phyloP scores from a whole-genome alignment of 2,113 vertebrate species.

The Podarcis raffonei region DNA sequence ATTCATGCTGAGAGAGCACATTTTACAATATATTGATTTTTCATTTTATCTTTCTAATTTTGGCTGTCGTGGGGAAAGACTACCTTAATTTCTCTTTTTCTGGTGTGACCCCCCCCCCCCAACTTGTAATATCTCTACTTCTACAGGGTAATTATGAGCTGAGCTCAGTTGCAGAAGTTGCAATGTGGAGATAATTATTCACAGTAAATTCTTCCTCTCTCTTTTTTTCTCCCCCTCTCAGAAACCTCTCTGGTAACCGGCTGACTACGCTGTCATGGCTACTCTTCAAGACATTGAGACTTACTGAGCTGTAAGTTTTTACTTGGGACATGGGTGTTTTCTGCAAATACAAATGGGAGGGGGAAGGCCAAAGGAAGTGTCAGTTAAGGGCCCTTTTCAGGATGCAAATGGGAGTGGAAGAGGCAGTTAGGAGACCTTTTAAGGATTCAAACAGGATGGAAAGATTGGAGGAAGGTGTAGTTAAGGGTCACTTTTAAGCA shows the following conservation, averaged over 20 bases:
- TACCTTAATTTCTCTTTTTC: neutral
- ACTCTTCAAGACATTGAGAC: slow-evolving; percentile 95
- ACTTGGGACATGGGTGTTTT: slow-evolving; percentile 7
- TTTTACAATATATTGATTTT: neutral
- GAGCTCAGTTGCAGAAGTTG: neutral
- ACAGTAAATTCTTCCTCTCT: slow-evolving; percentile 24
- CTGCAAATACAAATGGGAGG: slow-evolving; percentile 15
- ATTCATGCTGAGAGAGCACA: neutral
- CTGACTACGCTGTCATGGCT: slow-evolving; percentile 95
- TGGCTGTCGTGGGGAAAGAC: neutral
- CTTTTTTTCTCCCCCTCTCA: slow-evolving; percentile 67
- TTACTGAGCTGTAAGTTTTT: slow-evolving; percentile 94
- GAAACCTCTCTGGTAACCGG: slow-evolving; percentile 97
- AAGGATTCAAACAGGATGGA: slow-evolving; percentile 12
- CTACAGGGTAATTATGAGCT: slow-evolving; percentile 8
- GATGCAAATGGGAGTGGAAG: neutral
- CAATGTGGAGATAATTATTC: neutral
- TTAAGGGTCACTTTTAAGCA: too few relatives aligned
- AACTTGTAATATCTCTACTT: neutral
- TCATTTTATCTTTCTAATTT: neutral
- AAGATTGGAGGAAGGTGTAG: too few relatives aligned
- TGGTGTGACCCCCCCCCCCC: neutral
- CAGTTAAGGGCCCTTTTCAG: neutral
- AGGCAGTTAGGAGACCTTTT: neutral
- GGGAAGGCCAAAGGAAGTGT: slow-evolving; percentile 21